These are phyloP conservation scores for Neolamprologus falcicula DNA, from an alignment of 2,113 vertebrate species.

Conservation along the genomic window DNA sequence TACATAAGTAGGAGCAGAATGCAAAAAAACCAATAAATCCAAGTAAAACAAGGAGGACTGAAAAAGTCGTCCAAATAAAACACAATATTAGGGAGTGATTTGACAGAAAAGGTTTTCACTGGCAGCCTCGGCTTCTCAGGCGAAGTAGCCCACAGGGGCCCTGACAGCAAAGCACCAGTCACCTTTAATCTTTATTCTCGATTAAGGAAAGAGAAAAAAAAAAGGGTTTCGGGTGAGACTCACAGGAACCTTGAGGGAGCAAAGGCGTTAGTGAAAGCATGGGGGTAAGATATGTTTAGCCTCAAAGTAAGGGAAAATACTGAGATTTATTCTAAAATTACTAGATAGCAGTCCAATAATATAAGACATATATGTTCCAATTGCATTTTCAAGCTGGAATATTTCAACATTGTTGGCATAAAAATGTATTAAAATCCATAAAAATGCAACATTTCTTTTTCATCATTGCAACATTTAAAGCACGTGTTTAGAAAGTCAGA, in stretches of 20 bases:
- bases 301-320: neutral
- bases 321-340: neutral
- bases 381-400: neutral
- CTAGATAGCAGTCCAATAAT: neutral
- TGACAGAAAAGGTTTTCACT: neutral
- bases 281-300: neutral
- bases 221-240: neutral
- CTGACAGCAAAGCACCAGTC: neutral
- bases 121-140: neutral
- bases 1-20: neutral
- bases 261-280: neutral
- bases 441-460: neutral
- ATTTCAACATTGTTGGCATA: neutral
- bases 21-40: neutral
- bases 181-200: constrained; percentile 25
- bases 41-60: neutral
- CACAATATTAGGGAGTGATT: neutral
- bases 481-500: neutral
- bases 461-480: neutral
- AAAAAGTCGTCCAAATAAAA: neutral
- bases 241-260: neutral
- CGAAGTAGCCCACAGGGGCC: neutral
- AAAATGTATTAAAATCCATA: rapidly evolving
- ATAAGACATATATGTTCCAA: neutral
- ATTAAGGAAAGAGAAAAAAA: neutral